A percentile compares a stretch with the other conserved stretches of the same genome.
These are phyloP conservation scores for Pteropus alecto DNA, from an alignment of 2,113 vertebrate species.

Conservation along the genomic window DNA sequence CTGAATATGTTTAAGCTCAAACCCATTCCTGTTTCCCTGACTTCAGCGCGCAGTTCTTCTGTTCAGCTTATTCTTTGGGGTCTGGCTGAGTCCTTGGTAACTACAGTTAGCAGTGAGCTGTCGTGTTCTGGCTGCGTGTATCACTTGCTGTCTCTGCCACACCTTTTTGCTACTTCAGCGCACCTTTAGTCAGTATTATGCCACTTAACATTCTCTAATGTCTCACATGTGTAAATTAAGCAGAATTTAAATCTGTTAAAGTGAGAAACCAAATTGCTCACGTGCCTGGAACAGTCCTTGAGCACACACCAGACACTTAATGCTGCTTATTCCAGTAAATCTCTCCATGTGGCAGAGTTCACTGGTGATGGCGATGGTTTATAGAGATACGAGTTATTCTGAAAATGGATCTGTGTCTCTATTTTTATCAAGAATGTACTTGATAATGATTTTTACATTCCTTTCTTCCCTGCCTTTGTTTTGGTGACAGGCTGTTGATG, in stretches of 20 bases:
- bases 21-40: background rate
- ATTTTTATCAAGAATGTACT: background rate
- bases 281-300: background rate
- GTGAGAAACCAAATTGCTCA: background rate
- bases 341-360: background rate
- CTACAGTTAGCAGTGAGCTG: background rate
- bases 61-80: background rate
- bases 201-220: background rate
- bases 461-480: constrained; percentile 9
- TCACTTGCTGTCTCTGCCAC: background rate
- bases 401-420: background rate
- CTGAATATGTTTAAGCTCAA: background rate
- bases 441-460: constrained; percentile 6
- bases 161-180: background rate
- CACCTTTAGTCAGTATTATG: background rate
- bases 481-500: constrained; percentile 90
- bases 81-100: background rate
- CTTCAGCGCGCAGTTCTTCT: background rate
- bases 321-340: background rate
- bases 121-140: background rate
- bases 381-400: background rate
- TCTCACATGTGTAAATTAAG: background rate
- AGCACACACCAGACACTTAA: background rate
- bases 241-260: background rate
- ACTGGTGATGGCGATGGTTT: background rate